phyloP scores from a whole-genome alignment of 2,888 invertebrate genomes.

The Callyntrura guangdongensis region DNA sequence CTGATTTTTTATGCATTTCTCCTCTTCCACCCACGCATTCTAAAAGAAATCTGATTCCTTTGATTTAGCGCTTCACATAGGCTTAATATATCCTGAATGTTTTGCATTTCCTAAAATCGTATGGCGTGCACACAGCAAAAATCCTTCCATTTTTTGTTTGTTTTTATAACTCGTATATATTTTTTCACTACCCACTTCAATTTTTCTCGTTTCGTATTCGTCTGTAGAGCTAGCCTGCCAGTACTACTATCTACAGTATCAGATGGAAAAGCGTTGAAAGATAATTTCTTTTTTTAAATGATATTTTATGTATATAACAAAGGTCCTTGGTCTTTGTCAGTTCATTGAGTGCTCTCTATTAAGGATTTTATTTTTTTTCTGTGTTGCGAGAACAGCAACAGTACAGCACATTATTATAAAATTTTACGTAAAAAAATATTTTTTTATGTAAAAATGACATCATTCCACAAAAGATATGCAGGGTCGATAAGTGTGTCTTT shows the following conservation, averaged over 20 bases:
- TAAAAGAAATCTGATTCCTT: no score
- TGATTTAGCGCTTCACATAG: no score
- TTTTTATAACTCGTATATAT: no score
- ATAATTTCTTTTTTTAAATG: no score
- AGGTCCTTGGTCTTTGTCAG: not conserved
- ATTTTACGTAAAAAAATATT: not conserved
- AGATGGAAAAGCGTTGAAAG: no score
- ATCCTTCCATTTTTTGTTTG: not conserved
- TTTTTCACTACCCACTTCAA: no score
- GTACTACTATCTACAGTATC: no score
- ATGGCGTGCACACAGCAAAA: not conserved
- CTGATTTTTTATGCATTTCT: not conserved
- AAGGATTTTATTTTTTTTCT: not conserved
- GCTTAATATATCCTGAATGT: no score
- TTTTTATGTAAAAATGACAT: conserved; percentile 29
- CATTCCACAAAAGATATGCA: not conserved
- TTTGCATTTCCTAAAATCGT: no score
- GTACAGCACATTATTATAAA: not conserved
- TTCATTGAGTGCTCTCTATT: no score
- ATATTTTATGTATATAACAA: no score
- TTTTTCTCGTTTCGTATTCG: not conserved
- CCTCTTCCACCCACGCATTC: not conserved
- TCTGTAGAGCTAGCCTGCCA: not conserved
- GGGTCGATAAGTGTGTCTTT: not conserved
- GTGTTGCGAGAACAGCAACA: no score